These are phyloP conservation scores for Cerceris rybyensis DNA, from an alignment of 2,888 invertebrate species.

Conservation along the genomic window DNA sequence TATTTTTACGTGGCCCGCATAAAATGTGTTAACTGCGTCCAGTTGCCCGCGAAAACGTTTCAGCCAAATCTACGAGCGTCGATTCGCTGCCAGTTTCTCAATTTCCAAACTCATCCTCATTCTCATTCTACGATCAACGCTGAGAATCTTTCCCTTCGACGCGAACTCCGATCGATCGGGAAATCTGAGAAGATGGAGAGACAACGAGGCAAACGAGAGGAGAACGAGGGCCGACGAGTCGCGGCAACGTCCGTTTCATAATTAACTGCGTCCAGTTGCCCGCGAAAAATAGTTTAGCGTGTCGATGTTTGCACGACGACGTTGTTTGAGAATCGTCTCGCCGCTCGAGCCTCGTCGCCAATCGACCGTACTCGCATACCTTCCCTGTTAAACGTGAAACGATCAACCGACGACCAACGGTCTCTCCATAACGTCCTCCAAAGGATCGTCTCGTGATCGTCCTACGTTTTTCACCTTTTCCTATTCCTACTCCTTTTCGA, in stretches of 20 bases:
- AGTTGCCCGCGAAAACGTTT: slow-evolving; percentile 40
- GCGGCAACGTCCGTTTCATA: slow-evolving; percentile 42
- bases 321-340: slow-evolving; percentile 69
- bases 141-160: not conserved
- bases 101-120: no score
- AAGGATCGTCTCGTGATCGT: not conserved
- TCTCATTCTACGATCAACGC: slow-evolving; percentile 12
- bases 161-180: not conserved
- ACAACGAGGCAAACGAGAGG: slow-evolving; percentile 5
- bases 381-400: slow-evolving; percentile 46
- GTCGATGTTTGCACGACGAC: slow-evolving; percentile 49
- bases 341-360: slow-evolving; percentile 24
- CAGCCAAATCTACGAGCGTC: slow-evolving; percentile 21
- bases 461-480: no score
- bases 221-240: not conserved
- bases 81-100: slow-evolving; percentile 3
- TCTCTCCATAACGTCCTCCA: slow-evolving; percentile 52
- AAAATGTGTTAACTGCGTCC: no score
- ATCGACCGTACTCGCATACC: slow-evolving; percentile 52
- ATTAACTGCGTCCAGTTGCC: slow-evolving; percentile 47
- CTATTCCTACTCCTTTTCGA: no score
- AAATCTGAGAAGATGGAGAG: not conserved
- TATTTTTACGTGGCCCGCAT: no score
- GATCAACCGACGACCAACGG: slow-evolving; percentile 39
- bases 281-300: slow-evolving; percentile 45